Evolutionary conservation across 2,888 invertebrate genomes (phyloP).

Genomic region (Incurvaria masculella): DNA sequence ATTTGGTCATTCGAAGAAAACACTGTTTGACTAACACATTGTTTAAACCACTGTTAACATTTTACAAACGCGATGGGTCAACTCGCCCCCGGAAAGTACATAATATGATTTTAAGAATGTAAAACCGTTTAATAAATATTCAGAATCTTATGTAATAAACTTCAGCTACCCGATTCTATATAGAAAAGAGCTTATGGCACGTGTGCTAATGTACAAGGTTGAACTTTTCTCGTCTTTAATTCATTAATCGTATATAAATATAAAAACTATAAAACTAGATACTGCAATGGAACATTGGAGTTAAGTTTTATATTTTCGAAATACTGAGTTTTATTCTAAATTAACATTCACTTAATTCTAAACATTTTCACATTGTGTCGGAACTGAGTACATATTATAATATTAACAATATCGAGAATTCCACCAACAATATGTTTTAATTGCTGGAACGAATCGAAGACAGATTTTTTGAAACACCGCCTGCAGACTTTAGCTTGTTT

Average conservation of each 20-base stretch:
- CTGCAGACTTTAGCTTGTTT: no score
- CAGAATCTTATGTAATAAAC: no score
- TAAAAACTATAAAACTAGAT: constrained; percentile 44
- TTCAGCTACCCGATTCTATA: not conserved
- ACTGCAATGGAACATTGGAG: constrained; percentile 32
- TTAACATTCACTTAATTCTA: constrained; percentile 35
- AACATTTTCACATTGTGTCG: constrained; percentile 33
- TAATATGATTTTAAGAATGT: no score
- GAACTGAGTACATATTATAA: constrained; percentile 30
- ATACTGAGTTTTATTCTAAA: constrained; percentile 45
- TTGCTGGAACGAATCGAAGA: no score
- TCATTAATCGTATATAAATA: constrained; percentile 33
- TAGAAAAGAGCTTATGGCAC: not conserved
- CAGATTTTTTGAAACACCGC: no score
- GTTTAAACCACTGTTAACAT: no score
- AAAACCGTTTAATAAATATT: no score
- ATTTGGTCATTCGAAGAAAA: no score
- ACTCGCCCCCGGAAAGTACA: no score
- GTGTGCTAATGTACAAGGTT: not conserved
- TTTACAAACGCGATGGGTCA: no score
- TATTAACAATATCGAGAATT: constrained; percentile 15
- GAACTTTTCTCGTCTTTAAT: not conserved
- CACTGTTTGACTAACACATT: no score
- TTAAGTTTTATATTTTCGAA: constrained; percentile 37
- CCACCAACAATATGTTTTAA: no score